A percentile compares a stretch with the other conserved stretches of the same genome.
phyloP scores from a whole-genome alignment of 2,797 vertebrate genomes.

The Buceros bicornis region DNA sequence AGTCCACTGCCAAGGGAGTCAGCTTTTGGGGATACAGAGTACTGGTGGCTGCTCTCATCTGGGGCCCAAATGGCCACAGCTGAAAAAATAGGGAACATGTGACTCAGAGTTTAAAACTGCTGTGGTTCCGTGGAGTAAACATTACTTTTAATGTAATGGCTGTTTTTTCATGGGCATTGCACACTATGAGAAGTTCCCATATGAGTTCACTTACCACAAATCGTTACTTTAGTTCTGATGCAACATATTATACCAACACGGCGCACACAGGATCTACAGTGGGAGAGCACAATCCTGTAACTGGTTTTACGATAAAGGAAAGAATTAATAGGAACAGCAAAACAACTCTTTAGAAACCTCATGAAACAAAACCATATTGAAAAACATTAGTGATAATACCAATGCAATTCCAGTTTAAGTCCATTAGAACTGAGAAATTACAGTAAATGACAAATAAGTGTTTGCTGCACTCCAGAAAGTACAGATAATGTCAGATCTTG shows the following conservation, averaged over 20 bases:
- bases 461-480: not conserved
- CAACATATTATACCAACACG: not conserved
- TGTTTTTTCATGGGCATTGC: not conserved
- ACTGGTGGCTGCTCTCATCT: not conserved
- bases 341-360: not conserved
- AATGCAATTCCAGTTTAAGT: slow-evolving; percentile 16
- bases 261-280: not conserved
- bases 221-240: not conserved
- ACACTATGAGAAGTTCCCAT: not conserved
- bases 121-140: not conserved
- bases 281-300: not conserved
- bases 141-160: not conserved
- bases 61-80: not conserved
- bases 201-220: not conserved
- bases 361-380: not conserved
- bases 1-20: not conserved
- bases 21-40: accelerated
- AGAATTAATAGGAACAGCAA: not conserved
- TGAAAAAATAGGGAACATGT: not conserved
- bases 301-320: not conserved
- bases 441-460: not conserved
- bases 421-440: not conserved
- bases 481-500: not conserved
- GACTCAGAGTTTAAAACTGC: not conserved
- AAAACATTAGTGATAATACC: not conserved